Evolutionary conservation across 2,113 vertebrate genomes (phyloP), one percentile per base, ranked within the genome.

Genomic region (Muscicapa adusta): DNA sequence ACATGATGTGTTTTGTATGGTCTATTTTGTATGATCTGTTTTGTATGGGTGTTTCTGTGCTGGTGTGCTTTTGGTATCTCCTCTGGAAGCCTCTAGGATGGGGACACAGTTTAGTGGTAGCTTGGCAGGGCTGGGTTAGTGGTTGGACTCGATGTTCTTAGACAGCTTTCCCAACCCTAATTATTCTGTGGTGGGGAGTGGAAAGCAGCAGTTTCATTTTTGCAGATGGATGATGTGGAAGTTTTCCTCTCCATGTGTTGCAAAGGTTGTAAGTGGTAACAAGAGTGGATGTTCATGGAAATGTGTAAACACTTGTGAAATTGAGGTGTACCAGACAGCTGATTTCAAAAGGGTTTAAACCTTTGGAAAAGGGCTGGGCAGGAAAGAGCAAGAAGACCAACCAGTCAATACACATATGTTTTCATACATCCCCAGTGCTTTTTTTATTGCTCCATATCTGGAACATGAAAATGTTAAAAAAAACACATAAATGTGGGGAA

Each of bases 1-100:
- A 19, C 0, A 0, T 53, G 42, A 16, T 42, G 43, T 43, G 18
- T 43, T 43, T 43, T 43, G 43, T 43, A 18, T 43, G 5, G 7
- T 40, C 40, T 40, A 14, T 43, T 43, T 43, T 43, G 43, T 43
- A 18, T 43, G 5, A n/a, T n/a, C n/a, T n/a, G n/a, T n/a, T n/a
- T 43, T 43, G 43, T 43, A 18, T 43, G 5, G 7, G 12, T 50
- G 26, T 77, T 45, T 87, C 16, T 10, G 31, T 63, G 63, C 38
- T 75, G 43, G 8, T 36, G n/a, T 71, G 31, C 20, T 80, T 73
- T 50, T 58, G 10, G 6, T 75, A 36, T 26, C 31, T 43, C 67
- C 50, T 65, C 38, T 38, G 11, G 26, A 79, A 65, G n/a, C 40
- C 28, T 58, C 28, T 61, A 17, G 23, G 33, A 13, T 34, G 17